Base-by-base conservation (phyloP, 1,140 invertebrate genomes). In the Pseudoatta argentina region DNA sequence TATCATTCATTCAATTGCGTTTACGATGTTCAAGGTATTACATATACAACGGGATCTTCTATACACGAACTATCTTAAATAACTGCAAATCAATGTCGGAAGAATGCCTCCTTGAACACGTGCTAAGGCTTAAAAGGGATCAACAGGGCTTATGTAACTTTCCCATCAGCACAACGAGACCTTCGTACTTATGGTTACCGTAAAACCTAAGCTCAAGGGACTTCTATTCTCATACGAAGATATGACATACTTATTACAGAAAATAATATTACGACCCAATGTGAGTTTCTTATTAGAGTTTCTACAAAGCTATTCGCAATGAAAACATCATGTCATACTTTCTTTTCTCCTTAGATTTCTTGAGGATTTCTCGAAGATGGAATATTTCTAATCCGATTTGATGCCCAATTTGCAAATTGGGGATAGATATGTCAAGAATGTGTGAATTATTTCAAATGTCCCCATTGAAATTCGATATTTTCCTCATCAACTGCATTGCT, bases 71-170 rank as follows among this genome's bases (percentile, higher is more conserved):
- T 76, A 12, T 73, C 72, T 85, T 85, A 85, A 85, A 85, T 77
- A 39, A 12, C 72, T 78, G 82, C 72, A 78, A 85, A 85, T 85
- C 82, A 85, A 85, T 85, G 82, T 85, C 82, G 66, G 82, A 77
- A 85, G 82, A 85, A 85, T 85, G 39, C 30, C 82, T 85, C 14
- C 82, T 85, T 85, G 82, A 78, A 78, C 82, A 85, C 82, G 73
- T 85, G 71, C 73, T 85, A 77, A 51, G 73, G 61, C 73, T 85
- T 85, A 85, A 85, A 85, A 85, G 72, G 82, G 82, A 85, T 85
- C 82, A 85, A 78, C 69, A 21, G 39, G 16, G 59, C 73, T 85
- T 77, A 77, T 85, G 51, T 85, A 85, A 85, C 61, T 85, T 85
- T 39, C 39, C 79, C 69, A 83, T 83, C 79, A 73, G 79, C 69